phyloP scores from a whole-genome alignment of 1,140 invertebrate species.

The Trichoplusia ni region DNA sequence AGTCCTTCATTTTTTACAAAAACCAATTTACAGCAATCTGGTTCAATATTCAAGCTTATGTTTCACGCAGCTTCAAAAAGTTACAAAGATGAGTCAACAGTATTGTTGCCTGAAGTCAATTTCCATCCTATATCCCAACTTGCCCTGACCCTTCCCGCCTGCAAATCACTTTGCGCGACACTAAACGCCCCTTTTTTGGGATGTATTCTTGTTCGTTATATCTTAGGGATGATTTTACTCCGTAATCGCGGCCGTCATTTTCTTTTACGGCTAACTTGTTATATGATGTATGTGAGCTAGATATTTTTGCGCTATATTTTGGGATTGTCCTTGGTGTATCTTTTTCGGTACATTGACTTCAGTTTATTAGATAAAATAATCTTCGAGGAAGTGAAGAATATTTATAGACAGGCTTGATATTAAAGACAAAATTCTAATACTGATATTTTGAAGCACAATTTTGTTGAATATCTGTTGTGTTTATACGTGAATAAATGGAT shows the following conservation, averaged over 20 bases:
- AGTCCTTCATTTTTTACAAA: too few relatives aligned
- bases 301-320: too few relatives aligned
- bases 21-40: too few relatives aligned
- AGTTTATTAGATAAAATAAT: too few relatives aligned
- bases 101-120: background rate
- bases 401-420: too few relatives aligned
- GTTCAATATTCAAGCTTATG: background rate
- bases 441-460: too few relatives aligned
- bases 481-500: too few relatives aligned
- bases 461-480: too few relatives aligned
- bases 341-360: too few relatives aligned
- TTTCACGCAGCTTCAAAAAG: background rate
- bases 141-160: background rate
- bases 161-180: background rate
- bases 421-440: too few relatives aligned
- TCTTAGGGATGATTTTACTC: background rate
- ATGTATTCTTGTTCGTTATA: constrained; percentile 3
- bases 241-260: background rate
- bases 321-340: too few relatives aligned
- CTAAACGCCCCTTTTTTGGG: background rate
- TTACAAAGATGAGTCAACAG: constrained; percentile 1
- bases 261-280: background rate
- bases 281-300: background rate
- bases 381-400: too few relatives aligned
- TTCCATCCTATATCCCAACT: background rate